phyloP scores from a whole-genome alignment of 2,888 invertebrate genomes.

The Latrodectus hesperus region DNA sequence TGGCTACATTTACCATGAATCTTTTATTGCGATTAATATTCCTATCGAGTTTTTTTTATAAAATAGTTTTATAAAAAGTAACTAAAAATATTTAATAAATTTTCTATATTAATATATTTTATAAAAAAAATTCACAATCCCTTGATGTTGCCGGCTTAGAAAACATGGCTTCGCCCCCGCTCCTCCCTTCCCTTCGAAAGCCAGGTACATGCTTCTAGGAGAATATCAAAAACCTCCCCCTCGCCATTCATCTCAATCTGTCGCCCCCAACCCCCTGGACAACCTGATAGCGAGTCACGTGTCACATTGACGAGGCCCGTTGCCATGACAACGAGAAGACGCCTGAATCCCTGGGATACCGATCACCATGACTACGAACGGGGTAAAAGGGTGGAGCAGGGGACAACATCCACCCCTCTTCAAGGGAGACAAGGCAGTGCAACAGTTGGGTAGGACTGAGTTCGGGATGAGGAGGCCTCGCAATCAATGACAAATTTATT shows the following conservation, averaged over 20 bases:
- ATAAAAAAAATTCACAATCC: too few species aligned
- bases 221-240: neutral
- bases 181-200: neutral
- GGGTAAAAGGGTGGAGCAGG: neutral
- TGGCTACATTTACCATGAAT: too few species aligned
- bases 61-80: too few species aligned
- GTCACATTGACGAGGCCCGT: neutral
- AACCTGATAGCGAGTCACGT: neutral
- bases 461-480: neutral
- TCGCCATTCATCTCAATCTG: neutral
- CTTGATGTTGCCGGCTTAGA: too few species aligned
- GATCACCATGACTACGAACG: neutral
- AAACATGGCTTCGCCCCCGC: too few species aligned
- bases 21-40: too few species aligned
- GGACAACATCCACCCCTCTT: neutral
- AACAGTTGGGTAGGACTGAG: neutral
- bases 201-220: neutral
- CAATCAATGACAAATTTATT: neutral
- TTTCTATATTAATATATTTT: too few species aligned
- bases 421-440: neutral
- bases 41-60: too few species aligned
- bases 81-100: too few species aligned
- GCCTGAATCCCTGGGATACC: neutral
- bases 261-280: neutral
- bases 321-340: neutral